phyloP scores from a whole-genome alignment of 2,888 invertebrate species.

The Altica lythri region DNA sequence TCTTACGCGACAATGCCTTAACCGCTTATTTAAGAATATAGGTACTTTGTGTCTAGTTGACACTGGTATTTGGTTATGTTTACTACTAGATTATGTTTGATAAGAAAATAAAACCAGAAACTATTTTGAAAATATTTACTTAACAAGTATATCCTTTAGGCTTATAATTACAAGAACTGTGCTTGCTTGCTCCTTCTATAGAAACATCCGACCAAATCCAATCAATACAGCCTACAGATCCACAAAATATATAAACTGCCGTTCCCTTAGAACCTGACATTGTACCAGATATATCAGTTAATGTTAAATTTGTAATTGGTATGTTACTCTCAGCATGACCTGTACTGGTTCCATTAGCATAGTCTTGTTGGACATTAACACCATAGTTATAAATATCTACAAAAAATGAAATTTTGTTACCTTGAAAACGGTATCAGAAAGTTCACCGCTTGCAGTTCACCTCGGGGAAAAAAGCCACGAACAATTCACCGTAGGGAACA shows the following conservation, averaged over 20 bases:
- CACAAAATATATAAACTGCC: slow-evolving; percentile 34
- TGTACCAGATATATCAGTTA: slow-evolving; percentile 31
- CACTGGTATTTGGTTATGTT: neutral
- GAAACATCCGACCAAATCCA: slow-evolving; percentile 35
- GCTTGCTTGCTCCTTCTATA: slow-evolving; percentile 26
- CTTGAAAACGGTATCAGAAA: neutral
- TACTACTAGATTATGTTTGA: neutral
- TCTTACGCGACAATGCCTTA: neutral
- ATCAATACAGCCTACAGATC: slow-evolving; percentile 34
- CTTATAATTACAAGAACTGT: slow-evolving; percentile 27
- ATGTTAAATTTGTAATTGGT: slow-evolving; percentile 34
- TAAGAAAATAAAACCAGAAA: neutral
- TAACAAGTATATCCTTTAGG: slow-evolving; percentile 35
- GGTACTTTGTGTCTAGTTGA: too few relatives aligned
- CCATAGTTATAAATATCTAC: slow-evolving; percentile 35
- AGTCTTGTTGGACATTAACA: slow-evolving; percentile 36
- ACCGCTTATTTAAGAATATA: neutral
- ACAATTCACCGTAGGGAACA: too few relatives aligned
- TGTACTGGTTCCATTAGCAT: slow-evolving; percentile 28
- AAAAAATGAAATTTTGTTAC: slow-evolving; percentile 20
- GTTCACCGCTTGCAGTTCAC: too few relatives aligned
- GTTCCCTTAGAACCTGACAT: slow-evolving; percentile 28
- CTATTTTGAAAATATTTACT: neutral
- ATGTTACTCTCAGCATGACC: slow-evolving; percentile 35
- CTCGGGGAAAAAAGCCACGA: slow-evolving; percentile 29